These are phyloP conservation scores for Grammomys surdaster DNA, from an alignment of 2,113 vertebrate genomes.

Conservation along the genomic window DNA sequence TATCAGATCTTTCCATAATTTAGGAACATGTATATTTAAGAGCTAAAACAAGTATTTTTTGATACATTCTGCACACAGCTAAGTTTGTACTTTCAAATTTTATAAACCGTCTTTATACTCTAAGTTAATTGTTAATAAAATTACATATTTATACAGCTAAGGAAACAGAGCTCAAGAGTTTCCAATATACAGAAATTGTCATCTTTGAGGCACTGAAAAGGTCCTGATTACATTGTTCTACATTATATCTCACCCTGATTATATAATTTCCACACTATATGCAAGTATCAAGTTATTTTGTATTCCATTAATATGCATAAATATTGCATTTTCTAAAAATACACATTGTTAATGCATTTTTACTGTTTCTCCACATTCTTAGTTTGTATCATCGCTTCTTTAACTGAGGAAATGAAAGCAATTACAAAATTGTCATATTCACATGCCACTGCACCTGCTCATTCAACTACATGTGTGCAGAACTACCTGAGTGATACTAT, in stretches of 20 bases:
- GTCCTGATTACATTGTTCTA: neutral
- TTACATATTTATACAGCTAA: neutral
- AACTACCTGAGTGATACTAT: neutral
- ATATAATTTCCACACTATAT: neutral
- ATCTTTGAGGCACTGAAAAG: neutral
- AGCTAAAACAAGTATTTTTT: conserved; percentile 24
- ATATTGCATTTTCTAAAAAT: neutral
- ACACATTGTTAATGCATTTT: neutral
- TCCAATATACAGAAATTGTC: neutral
- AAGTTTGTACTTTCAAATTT: neutral
- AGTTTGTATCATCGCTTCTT: neutral
- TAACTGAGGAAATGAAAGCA: conserved; percentile 27
- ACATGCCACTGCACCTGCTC: neutral
- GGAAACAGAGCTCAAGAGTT: neutral
- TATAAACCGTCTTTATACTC: neutral
- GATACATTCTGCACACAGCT: conserved; percentile 4
- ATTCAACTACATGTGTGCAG: neutral
- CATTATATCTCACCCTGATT: neutral
- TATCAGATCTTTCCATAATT: conserved; percentile 42
- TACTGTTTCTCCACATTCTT: neutral
- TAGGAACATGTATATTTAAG: neutral
- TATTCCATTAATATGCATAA: neutral
- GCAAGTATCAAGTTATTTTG: neutral
- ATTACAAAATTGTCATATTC: neutral
- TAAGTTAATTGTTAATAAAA: neutral